A percentile compares a stretch with the other conserved stretches of the same genome.
Evolutionary conservation across 1,140 invertebrate genomes (phyloP).

Genomic region (Thaumatotibia leucotreta): DNA sequence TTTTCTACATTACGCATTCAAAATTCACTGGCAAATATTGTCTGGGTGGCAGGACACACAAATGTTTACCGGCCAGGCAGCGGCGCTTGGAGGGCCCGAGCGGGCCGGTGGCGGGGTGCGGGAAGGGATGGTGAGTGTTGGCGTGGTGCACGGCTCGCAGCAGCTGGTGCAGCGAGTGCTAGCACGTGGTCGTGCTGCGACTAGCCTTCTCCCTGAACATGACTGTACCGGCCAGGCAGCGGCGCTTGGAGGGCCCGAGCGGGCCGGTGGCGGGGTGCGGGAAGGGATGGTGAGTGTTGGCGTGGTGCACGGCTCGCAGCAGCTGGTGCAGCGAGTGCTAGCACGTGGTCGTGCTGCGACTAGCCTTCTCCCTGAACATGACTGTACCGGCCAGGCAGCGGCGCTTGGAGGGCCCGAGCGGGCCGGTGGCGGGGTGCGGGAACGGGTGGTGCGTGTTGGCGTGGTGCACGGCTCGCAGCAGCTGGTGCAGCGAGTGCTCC

Average conservation of each 20-base stretch:
- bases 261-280: conserved; percentile 96
- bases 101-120: conserved; percentile 94
- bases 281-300: conserved; percentile 94
- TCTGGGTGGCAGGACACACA: no score
- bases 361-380: no score
- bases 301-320: conserved; percentile 91
- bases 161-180: no score
- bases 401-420: conserved; percentile 92
- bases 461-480: conserved; percentile 93
- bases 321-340: no score
- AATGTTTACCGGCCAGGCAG: conserved; percentile 90
- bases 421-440: conserved; percentile 95
- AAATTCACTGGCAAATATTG: no score
- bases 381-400: conserved; percentile 90
- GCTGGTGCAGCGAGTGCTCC: conserved; percentile 96
- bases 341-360: no score
- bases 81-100: conserved; percentile 93
- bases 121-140: conserved; percentile 91
- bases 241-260: conserved; percentile 91
- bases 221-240: conserved; percentile 86
- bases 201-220: no score
- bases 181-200: no score
- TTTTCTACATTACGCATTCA: no score
- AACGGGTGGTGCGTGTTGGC: conserved; percentile 95
- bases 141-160: background rate